phyloP scores from a whole-genome alignment of 2,888 invertebrate genomes.

The Dermolepida albohirtum region DNA sequence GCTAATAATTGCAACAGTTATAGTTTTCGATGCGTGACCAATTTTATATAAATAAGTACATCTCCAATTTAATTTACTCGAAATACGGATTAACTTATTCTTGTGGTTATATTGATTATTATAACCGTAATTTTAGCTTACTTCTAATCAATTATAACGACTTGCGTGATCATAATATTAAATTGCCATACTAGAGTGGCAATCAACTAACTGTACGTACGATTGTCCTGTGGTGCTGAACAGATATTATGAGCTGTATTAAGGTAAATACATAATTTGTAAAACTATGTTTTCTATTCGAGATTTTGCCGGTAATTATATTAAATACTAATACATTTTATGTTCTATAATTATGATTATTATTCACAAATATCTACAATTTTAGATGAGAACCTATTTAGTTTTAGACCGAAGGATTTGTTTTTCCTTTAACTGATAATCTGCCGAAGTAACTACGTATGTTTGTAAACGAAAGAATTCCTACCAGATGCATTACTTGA shows the following conservation, averaged over 20 bases:
- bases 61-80: constrained; percentile 10
- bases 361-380: too few species aligned
- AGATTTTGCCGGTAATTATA: not conserved
- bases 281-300: constrained; percentile 5
- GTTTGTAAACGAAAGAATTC: too few species aligned
- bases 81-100: too few species aligned
- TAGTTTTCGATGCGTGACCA: constrained; percentile 4
- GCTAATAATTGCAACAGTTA: too few species aligned
- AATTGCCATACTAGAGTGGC: not conserved
- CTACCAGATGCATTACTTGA: too few species aligned
- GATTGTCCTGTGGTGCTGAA: constrained; percentile 5
- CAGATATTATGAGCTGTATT: not conserved
- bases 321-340: too few species aligned
- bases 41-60: constrained; percentile 16
- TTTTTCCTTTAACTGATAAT: too few species aligned
- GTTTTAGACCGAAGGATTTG: too few species aligned
- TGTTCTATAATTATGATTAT: too few species aligned
- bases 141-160: constrained; percentile 13
- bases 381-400: too few species aligned
- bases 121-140: constrained; percentile 7
- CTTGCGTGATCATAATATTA: constrained; percentile 10
- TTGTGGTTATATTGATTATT: constrained; percentile 16
- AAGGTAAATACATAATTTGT: constrained; percentile 13
- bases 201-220: not conserved
- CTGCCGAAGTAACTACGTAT: too few species aligned